Evolutionary conservation across 2,113 vertebrate species (phyloP), one percentile per base, ranked within the genome.

Genomic region (Cryptomyrus ogoouensis): DNA sequence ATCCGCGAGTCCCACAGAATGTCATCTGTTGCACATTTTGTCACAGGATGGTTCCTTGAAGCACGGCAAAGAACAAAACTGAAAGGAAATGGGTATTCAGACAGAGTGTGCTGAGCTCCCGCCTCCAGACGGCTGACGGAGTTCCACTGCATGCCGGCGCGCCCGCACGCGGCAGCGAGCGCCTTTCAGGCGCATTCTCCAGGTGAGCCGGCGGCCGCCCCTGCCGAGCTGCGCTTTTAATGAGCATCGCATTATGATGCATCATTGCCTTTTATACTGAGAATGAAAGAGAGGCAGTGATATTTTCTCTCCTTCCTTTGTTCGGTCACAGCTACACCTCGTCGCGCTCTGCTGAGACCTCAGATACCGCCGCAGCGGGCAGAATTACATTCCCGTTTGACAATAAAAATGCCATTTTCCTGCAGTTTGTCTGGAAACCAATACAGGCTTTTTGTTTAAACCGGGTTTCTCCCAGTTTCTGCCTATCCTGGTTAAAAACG

Each of bases 311-410:
- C 27, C 31, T 13, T 8, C 49, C 80, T 89, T 89, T 83, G 49
- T 89, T 24, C 1, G 49, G 35, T 21, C 49, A 39, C 85, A 53
- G 49, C 13, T 21, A 50, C 27, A 39, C 31, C 24, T 35, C 19
- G n/a, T 17, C n/a, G 3, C 50, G 17, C 31, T 15, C 50, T 31
- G 17, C 27, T 42, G 49, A 87, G n/a, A 19, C 85, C 50, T 53
- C 50, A 87, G 85, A 84, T 42, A 74, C 35, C 35, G 15, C 31
- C 74, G 6, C 83, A 90, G 83, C 83, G 31, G 44, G 46, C n/a
- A 74, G 46, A 90, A 90, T 87, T 87, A 87, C 47, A 24, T 21
- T 90, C 44, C 52, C 47, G 9, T 66, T 90, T 90, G 83, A 66
- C 83, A 35, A 70, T 39, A 62, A 85, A 35, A 31, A 86, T 47